Percentiles rank a stretch among this genome's conserved stretches.
Evolutionary conservation across 2,888 invertebrate genomes (phyloP).

Genomic region (Caenorhabditis uteleia): DNA sequence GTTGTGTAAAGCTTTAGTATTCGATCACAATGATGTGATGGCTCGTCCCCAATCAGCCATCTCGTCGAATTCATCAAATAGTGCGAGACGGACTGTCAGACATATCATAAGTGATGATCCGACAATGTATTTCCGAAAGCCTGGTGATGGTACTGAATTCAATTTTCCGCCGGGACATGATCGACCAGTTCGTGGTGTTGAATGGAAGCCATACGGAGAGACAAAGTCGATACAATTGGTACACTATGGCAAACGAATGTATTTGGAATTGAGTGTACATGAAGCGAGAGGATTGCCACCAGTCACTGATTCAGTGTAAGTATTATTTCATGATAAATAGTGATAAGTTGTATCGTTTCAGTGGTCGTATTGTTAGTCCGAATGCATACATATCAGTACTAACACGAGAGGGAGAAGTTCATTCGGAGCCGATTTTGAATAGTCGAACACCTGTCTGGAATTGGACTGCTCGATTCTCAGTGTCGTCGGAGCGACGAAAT

Average conservation of each 20-base stretch:
- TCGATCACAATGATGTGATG: too few species aligned
- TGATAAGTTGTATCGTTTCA: constrained; percentile 5
- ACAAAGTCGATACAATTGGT: too few species aligned
- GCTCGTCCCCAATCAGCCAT: constrained; percentile 8
- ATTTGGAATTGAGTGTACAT: constrained; percentile 44
- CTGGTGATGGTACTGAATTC: too few species aligned
- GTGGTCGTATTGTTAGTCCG: constrained; percentile 38
- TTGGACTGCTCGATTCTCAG: constrained; percentile 47
- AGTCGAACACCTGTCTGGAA: constrained; percentile 40
- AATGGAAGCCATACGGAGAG: too few species aligned
- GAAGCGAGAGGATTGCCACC: constrained; percentile 46
- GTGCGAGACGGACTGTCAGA: too few species aligned
- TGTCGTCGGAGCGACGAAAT: constrained; percentile 47
- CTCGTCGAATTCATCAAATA: neutral
- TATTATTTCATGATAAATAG: neutral
- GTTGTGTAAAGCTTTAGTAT: too few species aligned
- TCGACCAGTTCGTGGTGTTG: too few species aligned
- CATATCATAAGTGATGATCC: too few species aligned
- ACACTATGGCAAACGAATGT: too few species aligned
- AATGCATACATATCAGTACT: constrained; percentile 41
- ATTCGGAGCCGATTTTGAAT: constrained; percentile 31
- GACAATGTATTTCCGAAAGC: too few species aligned
- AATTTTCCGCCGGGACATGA: too few species aligned
- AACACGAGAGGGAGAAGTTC: constrained; percentile 50
- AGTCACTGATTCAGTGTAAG: constrained; percentile 32